Conservation (phyloP, 2,113 vertebrate species). For the Hystrix brachyura region DNA sequence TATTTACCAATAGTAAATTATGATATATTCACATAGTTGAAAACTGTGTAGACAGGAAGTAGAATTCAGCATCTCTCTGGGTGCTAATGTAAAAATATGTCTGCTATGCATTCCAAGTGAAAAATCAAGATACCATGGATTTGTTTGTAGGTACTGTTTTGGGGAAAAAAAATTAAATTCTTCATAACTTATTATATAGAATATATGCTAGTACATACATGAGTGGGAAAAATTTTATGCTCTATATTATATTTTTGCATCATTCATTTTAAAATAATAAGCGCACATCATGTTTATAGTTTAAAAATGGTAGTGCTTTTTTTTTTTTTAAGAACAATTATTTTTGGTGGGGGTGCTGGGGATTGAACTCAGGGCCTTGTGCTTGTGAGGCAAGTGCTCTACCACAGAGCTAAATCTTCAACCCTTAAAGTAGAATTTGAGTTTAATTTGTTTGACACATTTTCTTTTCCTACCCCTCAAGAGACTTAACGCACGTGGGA, state of each 20-base stretch:
- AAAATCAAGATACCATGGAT: not conserved
- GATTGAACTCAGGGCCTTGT: too few relatives aligned
- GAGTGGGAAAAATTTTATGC: not conserved
- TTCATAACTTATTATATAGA: not conserved
- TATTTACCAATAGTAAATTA: constrained; percentile 2
- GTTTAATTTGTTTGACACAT: not conserved
- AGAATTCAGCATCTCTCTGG: not conserved
- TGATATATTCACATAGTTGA: not conserved
- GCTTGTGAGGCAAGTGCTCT: too few relatives aligned
- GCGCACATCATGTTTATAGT: not conserved
- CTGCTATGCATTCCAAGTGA: not conserved
- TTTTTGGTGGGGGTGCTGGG: too few relatives aligned
- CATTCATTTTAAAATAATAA: constrained; percentile 18
- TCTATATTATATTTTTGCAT: not conserved
- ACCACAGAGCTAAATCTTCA: too few relatives aligned
- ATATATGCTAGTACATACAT: not conserved
- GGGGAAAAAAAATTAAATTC: not conserved
- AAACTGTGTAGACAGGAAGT: not conserved
- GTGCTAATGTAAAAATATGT: not conserved
- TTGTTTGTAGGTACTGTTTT: not conserved
- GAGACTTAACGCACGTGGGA: not conserved
- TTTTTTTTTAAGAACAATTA: not conserved
- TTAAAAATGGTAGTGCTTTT: not conserved
- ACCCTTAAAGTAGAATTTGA: not conserved
- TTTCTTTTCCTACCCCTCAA: not conserved